Conservation (phyloP, 2,888 invertebrate species). For the Pterostichus madidus region DNA sequence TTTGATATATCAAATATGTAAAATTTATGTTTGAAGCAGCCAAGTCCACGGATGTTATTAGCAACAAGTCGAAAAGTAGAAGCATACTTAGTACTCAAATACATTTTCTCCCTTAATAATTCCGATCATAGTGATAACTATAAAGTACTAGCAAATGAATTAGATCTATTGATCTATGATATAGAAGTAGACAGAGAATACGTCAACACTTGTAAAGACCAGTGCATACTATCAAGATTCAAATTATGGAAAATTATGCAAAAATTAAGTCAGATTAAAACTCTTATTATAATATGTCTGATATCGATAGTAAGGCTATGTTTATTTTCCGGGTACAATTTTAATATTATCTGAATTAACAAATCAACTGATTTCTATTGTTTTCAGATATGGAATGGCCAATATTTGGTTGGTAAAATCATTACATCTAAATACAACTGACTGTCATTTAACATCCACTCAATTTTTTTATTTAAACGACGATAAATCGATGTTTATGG, state of each 20-base stretch:
- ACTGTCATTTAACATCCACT: conserved; percentile 66
- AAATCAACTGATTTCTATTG: not conserved
- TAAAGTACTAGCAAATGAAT: conserved; percentile 70
- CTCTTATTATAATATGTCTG: conserved; percentile 32
- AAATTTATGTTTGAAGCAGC: conserved; percentile 71
- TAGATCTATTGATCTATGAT: conserved; percentile 69
- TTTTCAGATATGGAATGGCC: conserved; percentile 67
- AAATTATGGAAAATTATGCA: not conserved
- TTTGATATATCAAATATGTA: too few species aligned
- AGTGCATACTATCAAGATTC: conserved; percentile 32
- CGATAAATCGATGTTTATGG: not conserved
- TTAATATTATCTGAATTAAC: not conserved
- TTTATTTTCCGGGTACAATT: conserved; percentile 70
- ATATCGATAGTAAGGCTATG: conserved; percentile 70
- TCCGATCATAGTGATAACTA: conserved; percentile 76
- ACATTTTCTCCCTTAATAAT: conserved; percentile 78
- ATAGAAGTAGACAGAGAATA: conserved; percentile 69
- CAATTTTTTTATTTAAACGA: conserved; percentile 68
- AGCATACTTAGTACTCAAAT: conserved; percentile 75
- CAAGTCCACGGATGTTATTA: conserved; percentile 76
- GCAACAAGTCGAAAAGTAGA: conserved; percentile 73
- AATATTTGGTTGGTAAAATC: conserved; percentile 69
- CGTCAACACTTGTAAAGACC: conserved; percentile 9
- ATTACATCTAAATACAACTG: conserved; percentile 57
- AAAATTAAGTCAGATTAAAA: conserved; percentile 43